These are phyloP conservation scores for Macrotis lagotis DNA, from an alignment of 2,113 vertebrate species.

Conservation along the genomic window DNA sequence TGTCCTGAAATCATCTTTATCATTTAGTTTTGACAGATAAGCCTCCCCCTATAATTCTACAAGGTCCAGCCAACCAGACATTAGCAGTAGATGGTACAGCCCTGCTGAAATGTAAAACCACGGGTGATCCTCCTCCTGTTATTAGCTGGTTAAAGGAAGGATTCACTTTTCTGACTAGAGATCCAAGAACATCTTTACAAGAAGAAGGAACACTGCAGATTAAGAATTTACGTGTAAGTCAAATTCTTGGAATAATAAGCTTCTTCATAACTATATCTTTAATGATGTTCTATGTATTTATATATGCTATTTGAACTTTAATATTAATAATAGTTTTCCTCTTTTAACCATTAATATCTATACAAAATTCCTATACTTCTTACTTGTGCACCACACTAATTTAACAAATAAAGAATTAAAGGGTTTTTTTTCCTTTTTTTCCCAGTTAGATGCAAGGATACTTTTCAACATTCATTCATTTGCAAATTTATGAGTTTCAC, in stretches of 20 bases:
- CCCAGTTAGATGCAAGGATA: no score
- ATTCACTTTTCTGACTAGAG: conserved; percentile 94
- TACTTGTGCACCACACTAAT: neutral
- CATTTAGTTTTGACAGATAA: conserved; percentile 94
- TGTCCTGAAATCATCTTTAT: conserved; percentile 41
- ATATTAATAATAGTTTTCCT: neutral
- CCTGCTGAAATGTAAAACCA: conserved; percentile 95
- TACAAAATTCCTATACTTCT: neutral
- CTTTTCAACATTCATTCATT: no score
- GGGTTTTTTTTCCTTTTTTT: no score
- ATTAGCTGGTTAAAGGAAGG: conserved; percentile 99
- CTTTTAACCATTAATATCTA: neutral
- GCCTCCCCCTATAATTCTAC: conserved; percentile 97
- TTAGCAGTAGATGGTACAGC: conserved; percentile 93
- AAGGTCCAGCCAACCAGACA: conserved; percentile 96
- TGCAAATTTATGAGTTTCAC: no score
- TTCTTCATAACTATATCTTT: neutral
- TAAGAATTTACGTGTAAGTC: conserved; percentile 90
- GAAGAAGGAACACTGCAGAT: conserved; percentile 96
- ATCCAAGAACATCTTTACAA: conserved; percentile 92
- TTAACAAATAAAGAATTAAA: conserved; percentile 18
- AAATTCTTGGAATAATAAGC: neutral
- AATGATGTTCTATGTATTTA: neutral
- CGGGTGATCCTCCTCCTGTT: conserved; percentile 94
- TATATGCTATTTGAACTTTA: neutral